phyloP scores from a whole-genome alignment of 2,888 invertebrate species.

The Cephonodes hylas region DNA sequence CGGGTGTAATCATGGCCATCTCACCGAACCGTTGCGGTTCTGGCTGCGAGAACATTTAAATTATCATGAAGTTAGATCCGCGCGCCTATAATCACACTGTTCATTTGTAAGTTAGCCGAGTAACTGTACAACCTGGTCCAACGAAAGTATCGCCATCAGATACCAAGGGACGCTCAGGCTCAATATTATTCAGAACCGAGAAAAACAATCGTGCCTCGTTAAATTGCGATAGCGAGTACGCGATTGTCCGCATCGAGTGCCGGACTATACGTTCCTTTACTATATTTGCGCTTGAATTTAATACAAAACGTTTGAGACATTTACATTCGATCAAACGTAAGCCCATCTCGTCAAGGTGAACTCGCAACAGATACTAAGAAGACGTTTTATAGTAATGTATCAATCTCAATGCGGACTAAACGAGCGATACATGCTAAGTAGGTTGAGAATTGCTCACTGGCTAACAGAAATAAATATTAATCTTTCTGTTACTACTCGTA shows the following conservation, averaged over 20 bases:
- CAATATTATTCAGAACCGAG: constrained; percentile 80
- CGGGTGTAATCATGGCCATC: constrained; percentile 70
- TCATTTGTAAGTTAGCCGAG: constrained; percentile 74
- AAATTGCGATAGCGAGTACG: constrained; percentile 70
- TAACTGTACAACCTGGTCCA: constrained; percentile 67
- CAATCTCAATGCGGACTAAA: background rate
- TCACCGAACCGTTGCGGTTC: constrained; percentile 51
- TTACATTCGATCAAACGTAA: constrained; percentile 45
- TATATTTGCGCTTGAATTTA: background rate
- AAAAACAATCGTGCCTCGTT: constrained; percentile 80
- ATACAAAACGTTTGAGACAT: constrained; percentile 3
- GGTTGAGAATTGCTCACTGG: background rate
- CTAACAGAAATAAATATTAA: background rate
- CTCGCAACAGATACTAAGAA: constrained; percentile 20
- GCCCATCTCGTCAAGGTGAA: constrained; percentile 18
- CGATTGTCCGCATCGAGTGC: constrained; percentile 65
- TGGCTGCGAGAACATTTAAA: constrained; percentile 76
- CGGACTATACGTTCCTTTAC: constrained; percentile 39
- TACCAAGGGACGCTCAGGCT: constrained; percentile 66
- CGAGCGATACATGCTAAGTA: background rate
- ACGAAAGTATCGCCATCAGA: constrained; percentile 78
- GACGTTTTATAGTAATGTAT: background rate
- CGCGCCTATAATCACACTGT: constrained; percentile 75
- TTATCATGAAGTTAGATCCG: constrained; percentile 76
- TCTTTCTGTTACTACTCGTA: background rate